Evolutionary conservation across 2,797 vertebrate genomes (phyloP).

Genomic region (Xiphorhynchus erythropygius): DNA sequence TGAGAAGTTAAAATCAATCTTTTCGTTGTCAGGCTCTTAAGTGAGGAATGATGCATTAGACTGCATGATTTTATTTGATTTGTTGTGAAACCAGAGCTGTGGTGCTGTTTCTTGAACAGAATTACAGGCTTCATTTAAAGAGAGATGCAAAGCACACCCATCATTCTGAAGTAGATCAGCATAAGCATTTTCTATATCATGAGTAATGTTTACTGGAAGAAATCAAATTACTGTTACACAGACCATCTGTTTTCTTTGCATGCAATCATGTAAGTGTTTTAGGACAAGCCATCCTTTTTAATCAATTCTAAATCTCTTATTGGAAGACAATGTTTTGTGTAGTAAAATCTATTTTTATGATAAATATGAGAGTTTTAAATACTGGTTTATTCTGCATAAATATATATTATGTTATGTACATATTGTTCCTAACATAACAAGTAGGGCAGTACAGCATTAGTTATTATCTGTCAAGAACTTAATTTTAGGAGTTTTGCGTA

Average conservation of each 20-base stretch:
- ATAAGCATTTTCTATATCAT: constrained; percentile 63
- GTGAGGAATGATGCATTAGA: constrained; percentile 55
- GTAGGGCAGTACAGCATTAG: neutral
- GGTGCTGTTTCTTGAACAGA: constrained; percentile 46
- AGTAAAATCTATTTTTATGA: constrained; percentile 55
- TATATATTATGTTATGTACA: neutral
- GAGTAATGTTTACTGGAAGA: constrained; percentile 72
- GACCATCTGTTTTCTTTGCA: constrained; percentile 71
- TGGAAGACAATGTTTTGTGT: constrained; percentile 29
- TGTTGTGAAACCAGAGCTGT: constrained; percentile 39
- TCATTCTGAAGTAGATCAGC: constrained; percentile 59
- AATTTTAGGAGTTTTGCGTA: constrained; percentile 1
- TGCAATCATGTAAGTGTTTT: constrained; percentile 68
- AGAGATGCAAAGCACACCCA: constrained; percentile 28
- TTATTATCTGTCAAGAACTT: constrained; percentile 17
- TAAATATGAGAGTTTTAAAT: constrained; percentile 41
- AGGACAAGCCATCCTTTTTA: constrained; percentile 64
- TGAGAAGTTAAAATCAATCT: constrained; percentile 45
- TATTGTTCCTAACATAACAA: constrained; percentile 20
- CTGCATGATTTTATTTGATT: constrained; percentile 63
- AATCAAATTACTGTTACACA: constrained; percentile 69
- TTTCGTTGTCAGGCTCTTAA: constrained; percentile 32
- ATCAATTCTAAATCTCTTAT: constrained; percentile 57
- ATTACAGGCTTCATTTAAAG: constrained; percentile 61
- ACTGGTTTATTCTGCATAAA: constrained; percentile 14